Evolutionary conservation across 2,113 vertebrate species (phyloP).

Genomic region (Rhabdomys dilectus): DNA sequence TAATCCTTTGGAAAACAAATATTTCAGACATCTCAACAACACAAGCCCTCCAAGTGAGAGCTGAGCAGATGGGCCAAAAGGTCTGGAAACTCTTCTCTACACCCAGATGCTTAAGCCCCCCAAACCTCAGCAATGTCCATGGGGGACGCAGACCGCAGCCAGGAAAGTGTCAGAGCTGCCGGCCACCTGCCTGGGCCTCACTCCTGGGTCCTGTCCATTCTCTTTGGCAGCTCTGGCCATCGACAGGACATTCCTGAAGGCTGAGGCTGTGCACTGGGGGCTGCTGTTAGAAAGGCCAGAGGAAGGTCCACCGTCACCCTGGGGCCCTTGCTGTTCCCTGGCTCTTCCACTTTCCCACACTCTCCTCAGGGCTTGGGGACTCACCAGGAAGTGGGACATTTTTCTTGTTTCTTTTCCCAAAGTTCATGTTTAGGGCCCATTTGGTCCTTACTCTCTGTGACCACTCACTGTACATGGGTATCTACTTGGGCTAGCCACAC

Average conservation of each 20-base stretch:
- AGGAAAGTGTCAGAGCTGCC: constrained; percentile 77
- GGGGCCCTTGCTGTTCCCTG: background rate
- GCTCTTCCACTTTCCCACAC: background rate
- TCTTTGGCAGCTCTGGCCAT: constrained; percentile 50
- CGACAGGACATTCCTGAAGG: constrained; percentile 77
- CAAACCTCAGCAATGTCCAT: background rate
- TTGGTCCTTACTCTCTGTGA: background rate
- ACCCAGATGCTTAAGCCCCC: constrained; percentile 57
- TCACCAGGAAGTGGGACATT: background rate
- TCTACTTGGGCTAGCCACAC: background rate
- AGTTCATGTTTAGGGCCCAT: background rate
- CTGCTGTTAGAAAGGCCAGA: background rate
- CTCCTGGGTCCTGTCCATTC: constrained; percentile 70
- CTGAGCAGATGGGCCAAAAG: constrained; percentile 56
- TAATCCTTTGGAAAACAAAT: constrained; percentile 71
- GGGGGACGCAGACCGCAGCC: constrained; percentile 26
- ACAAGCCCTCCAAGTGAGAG: constrained; percentile 59
- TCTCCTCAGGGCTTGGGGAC: background rate
- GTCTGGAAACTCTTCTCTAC: constrained; percentile 47
- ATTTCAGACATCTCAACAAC: constrained; percentile 67
- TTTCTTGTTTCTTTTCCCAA: background rate
- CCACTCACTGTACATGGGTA: background rate
- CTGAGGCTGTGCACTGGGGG: constrained; percentile 53
- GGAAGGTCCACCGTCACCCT: background rate
- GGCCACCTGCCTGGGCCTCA: constrained; percentile 77